Conservation (phyloP, 2,797 vertebrate species). For the Halcyon leucocephala region DNA sequence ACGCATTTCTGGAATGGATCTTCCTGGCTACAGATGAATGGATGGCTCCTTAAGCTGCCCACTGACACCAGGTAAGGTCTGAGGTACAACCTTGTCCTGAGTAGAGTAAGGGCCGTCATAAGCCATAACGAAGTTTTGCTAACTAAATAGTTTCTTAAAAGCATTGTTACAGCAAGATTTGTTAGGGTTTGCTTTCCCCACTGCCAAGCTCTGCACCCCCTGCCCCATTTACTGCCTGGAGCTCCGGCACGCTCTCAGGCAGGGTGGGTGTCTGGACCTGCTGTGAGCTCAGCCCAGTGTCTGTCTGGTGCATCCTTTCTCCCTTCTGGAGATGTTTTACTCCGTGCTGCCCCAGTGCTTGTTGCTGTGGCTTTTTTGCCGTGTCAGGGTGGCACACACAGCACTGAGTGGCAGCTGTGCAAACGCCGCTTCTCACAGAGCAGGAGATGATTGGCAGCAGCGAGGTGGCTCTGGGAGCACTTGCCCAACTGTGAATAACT, state of each 20-base stretch:
- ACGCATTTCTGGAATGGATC: accelerated
- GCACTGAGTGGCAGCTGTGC: not conserved
- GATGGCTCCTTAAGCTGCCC: not conserved
- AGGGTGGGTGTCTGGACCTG: not conserved
- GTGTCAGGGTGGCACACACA: accelerated
- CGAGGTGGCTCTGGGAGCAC: not conserved
- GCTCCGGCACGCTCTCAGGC: not conserved
- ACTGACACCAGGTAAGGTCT: not conserved
- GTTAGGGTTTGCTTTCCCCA: too few relatives aligned
- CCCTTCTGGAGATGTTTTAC: not conserved
- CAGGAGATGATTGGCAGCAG: not conserved
- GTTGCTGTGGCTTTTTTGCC: not conserved
- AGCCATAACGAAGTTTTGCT: not conserved
- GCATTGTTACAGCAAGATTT: too few relatives aligned
- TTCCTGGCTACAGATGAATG: accelerated
- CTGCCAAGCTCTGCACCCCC: not conserved
- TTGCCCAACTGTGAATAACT: not conserved
- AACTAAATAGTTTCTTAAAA: not conserved
- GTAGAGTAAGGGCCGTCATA: accelerated
- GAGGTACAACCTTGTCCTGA: not conserved
- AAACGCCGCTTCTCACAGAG: not conserved
- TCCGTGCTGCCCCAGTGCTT: not conserved
- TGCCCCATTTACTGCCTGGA: not conserved
- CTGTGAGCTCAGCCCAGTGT: not conserved
- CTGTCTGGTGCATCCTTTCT: not conserved